Evolutionary conservation across 2,113 vertebrate species (phyloP).

Genomic region (Megaceryle maxima): DNA sequence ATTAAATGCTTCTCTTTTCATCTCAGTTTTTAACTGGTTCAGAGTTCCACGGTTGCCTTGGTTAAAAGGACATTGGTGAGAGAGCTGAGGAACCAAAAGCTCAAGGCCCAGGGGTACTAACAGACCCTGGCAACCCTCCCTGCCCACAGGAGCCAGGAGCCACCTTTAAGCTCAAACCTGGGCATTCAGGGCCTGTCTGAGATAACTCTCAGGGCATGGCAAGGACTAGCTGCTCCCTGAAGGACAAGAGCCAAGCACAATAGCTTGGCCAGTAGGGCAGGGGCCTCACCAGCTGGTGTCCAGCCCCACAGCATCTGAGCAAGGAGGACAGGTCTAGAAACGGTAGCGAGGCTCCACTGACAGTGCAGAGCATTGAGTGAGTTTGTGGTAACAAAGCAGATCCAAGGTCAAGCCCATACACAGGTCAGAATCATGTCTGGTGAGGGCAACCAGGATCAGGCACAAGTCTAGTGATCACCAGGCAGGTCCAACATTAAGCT

Average conservation of each 20-base stretch:
- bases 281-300: background rate
- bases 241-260: background rate
- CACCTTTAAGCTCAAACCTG: background rate
- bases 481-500: background rate
- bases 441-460: background rate
- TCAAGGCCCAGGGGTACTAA: background rate
- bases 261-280: background rate
- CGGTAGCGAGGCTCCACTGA: background rate
- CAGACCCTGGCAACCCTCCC: background rate
- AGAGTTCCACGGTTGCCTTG: background rate
- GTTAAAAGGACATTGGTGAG: background rate
- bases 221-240: background rate
- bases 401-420: background rate
- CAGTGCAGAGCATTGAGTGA: background rate
- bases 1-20: background rate
- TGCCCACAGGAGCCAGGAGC: background rate
- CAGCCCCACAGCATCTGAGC: background rate
- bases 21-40: background rate
- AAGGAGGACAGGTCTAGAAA: background rate
- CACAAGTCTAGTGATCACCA: background rate
- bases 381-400: background rate
- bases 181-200: background rate
- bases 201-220: background rate
- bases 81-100: background rate
- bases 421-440: background rate